These are phyloP conservation scores for Microtus montanus DNA, from an alignment of 2,113 vertebrate genomes.

Conservation along the genomic window DNA sequence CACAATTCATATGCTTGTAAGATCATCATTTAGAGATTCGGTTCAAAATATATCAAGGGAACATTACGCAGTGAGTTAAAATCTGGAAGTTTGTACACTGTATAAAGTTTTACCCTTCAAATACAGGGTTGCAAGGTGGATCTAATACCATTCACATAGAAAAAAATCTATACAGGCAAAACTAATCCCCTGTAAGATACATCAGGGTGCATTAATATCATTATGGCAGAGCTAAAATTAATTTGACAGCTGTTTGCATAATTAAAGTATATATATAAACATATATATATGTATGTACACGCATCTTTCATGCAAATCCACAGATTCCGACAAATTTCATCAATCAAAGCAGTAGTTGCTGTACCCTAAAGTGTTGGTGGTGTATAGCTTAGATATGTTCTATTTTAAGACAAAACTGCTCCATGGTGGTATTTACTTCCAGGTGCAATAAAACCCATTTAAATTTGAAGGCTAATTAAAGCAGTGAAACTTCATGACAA, in stretches of 20 bases:
- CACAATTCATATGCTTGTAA: neutral
- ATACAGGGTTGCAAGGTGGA: neutral
- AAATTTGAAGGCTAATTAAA: slow-evolving; percentile 70
- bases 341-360: slow-evolving; percentile 64
- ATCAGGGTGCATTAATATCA: slow-evolving; percentile 31
- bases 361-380: slow-evolving; percentile 42
- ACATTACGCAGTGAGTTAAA: neutral
- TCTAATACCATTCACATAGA: neutral
- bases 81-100: neutral
- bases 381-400: slow-evolving; percentile 51
- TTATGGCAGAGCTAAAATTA: slow-evolving; percentile 53
- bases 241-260: slow-evolving; percentile 46
- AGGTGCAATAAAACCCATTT: slow-evolving; percentile 72
- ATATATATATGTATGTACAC: slow-evolving; percentile 17
- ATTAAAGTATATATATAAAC: slow-evolving; percentile 37
- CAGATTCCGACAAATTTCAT: slow-evolving; percentile 61
- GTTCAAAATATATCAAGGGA: neutral
- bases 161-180: slow-evolving; percentile 35
- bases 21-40: neutral
- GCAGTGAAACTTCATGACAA: slow-evolving; percentile 62
- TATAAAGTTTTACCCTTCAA: slow-evolving; percentile 10
- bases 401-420: slow-evolving; percentile 73
- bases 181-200: neutral
- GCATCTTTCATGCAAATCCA: slow-evolving; percentile 67
- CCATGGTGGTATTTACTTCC: slow-evolving; percentile 65